Evolutionary conservation across 2,797 vertebrate species (phyloP).

Genomic region (Manis javanica): DNA sequence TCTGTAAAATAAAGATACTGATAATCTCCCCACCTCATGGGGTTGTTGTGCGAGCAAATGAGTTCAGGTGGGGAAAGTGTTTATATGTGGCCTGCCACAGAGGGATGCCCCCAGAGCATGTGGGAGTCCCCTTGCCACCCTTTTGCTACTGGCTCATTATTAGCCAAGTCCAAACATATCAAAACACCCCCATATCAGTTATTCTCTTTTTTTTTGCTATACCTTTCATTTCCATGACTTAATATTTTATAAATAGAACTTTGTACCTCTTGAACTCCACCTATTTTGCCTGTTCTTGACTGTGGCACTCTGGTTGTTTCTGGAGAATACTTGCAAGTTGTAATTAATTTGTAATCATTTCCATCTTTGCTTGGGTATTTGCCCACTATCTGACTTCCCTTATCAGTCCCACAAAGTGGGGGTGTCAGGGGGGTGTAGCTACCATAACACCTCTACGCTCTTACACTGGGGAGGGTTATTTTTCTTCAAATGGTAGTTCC

Average conservation of each 20-base stretch:
- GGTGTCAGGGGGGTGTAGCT: no score
- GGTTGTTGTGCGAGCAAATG: background rate
- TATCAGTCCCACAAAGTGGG: background rate
- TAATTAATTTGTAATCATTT: background rate
- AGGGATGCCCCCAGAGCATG: background rate
- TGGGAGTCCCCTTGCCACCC: fast-evolving
- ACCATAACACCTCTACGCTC: background rate
- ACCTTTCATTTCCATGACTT: no score
- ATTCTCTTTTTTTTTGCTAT: background rate
- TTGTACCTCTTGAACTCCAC: no score
- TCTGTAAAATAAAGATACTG: background rate
- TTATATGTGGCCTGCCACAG: background rate
- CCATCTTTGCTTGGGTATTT: background rate
- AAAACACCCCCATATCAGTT: background rate
- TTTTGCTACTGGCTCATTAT: background rate
- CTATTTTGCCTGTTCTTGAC: no score
- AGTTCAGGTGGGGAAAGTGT: no score
- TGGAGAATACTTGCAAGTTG: background rate
- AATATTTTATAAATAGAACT: no score
- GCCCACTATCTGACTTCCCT: background rate
- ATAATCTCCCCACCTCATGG: background rate
- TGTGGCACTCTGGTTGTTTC: background rate
- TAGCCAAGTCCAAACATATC: background rate
- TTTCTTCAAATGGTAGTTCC: background rate
- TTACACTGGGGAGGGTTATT: background rate